phyloP scores from a whole-genome alignment of 2,797 vertebrate genomes.

The Vireo griseus region DNA sequence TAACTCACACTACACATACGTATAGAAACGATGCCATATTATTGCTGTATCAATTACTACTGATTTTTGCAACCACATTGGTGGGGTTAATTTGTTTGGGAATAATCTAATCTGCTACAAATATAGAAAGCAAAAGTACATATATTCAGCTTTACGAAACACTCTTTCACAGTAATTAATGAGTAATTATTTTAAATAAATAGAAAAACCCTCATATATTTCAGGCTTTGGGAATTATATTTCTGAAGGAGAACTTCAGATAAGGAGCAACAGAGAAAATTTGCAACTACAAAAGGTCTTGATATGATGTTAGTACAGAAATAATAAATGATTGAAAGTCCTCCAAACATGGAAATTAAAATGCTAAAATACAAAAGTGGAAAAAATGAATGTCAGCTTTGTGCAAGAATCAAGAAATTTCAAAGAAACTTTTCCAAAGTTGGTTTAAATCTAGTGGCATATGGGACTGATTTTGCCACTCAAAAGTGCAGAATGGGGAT shows the following conservation, averaged over 20 bases:
- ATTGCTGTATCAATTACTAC: neutral
- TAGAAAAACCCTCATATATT: neutral
- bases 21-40: neutral
- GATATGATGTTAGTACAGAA: neutral
- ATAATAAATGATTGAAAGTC: neutral
- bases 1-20: neutral
- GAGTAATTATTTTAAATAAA: neutral
- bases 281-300: neutral
- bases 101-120: slow-evolving; percentile 11
- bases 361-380: neutral
- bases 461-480: neutral
- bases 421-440: neutral
- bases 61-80: neutral
- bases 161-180: neutral
- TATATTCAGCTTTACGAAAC: neutral
- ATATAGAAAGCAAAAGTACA: neutral
- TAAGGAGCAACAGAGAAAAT: neutral
- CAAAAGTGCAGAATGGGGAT: neutral
- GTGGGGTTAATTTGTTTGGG: neutral
- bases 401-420: neutral
- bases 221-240: neutral
- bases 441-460: neutral
- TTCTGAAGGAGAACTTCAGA: neutral
- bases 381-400: neutral
- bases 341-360: neutral